Conservation (phyloP, 2,113 vertebrate genomes). For the Hepsetus odoe region DNA sequence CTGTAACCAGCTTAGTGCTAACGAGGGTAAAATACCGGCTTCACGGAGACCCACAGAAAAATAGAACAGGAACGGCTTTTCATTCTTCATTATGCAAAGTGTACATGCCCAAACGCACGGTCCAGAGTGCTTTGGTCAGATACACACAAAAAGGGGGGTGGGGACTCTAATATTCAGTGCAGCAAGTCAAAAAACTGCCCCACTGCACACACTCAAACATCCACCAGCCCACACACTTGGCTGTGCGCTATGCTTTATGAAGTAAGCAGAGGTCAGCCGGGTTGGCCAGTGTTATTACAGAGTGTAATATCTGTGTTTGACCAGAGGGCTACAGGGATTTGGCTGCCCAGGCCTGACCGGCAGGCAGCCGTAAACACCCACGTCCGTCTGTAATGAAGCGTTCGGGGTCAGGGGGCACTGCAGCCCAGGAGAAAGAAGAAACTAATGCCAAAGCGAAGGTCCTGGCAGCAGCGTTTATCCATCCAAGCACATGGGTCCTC, state of each 20-base stretch:
- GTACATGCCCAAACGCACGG: neutral
- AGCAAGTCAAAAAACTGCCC: constrained; percentile 22
- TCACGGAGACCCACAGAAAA: too few species aligned
- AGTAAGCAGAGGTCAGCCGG: constrained; percentile 70
- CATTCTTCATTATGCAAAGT: neutral
- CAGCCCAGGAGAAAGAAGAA: constrained; percentile 80
- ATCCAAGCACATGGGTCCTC: constrained; percentile 36
- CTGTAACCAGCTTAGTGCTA: neutral
- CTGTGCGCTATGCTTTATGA: constrained; percentile 72
- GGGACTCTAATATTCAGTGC: constrained; percentile 34
- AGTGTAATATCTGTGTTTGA: constrained; percentile 81
- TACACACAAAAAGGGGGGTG: constrained; percentile 14
- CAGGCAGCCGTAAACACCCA: constrained; percentile 75
- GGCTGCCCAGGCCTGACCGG: constrained; percentile 65
- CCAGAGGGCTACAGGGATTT: constrained; percentile 77
- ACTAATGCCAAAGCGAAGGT: constrained; percentile 74
- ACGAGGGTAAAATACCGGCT: neutral
- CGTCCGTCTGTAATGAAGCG: constrained; percentile 76
- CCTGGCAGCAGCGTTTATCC: constrained; percentile 55
- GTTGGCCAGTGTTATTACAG: constrained; percentile 78
- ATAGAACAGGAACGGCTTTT: neutral
- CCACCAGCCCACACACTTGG: constrained; percentile 75
- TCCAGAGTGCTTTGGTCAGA: constrained; percentile 11
- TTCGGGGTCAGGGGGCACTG: constrained; percentile 77
- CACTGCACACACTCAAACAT: constrained; percentile 53